Percentiles rank a stretch among this genome's conserved stretches.
Evolutionary conservation across 30 jellyfish, hydroid and myxozoan genomes (phyloP).

Genomic region (Hydractinia echinata): DNA sequence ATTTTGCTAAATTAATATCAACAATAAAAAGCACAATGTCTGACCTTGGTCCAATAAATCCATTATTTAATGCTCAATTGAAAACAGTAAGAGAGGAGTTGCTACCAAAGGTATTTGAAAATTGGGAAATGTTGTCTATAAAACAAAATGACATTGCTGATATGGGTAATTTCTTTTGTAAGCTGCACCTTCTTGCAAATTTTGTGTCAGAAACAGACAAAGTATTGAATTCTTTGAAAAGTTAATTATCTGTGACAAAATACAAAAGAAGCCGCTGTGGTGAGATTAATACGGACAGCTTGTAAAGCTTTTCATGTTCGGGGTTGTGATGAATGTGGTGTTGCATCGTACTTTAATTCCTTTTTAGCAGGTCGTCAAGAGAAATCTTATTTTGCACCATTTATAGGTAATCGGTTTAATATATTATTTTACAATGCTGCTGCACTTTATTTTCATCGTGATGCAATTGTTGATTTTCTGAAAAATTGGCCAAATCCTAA

Average conservation of each 20-base stretch:
- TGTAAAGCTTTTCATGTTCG: conserved; percentile 32
- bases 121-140: not conserved
- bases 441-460: too few relatives aligned
- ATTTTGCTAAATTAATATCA: not conserved
- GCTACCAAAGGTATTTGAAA: not conserved
- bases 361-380: not conserved
- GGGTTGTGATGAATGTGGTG: conserved; percentile 28
- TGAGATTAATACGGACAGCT: conserved; percentile 19
- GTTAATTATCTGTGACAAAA: not conserved
- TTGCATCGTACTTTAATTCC: conserved; percentile 25
- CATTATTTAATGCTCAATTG: not conserved
- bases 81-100: not conserved
- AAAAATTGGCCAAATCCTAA: too few relatives aligned
- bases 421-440: not conserved
- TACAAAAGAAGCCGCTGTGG: not conserved
- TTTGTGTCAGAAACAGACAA: too few relatives aligned
- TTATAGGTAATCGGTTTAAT: conserved; percentile 22
- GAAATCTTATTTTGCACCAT: conserved; percentile 10
- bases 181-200: too few relatives aligned
- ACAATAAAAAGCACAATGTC: not conserved
- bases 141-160: not conserved
- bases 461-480: too few relatives aligned
- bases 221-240: too few relatives aligned
- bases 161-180: not conserved
- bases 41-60: conserved; percentile 2